These are phyloP conservation scores for Luffia ferchaultella DNA, from an alignment of 2,888 invertebrate species.

Conservation along the genomic window DNA sequence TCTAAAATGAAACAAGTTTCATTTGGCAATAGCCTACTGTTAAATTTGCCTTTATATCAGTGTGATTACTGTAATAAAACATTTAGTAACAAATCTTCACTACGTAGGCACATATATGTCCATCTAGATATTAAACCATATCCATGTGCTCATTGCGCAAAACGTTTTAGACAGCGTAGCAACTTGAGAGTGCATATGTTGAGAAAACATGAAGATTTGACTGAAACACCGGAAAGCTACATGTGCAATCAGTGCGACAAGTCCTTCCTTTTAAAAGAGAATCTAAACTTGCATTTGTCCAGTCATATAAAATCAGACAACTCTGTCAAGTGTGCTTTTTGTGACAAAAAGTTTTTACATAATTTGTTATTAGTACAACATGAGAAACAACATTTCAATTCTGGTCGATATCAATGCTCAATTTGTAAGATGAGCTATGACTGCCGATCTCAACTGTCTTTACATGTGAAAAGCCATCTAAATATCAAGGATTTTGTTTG, in stretches of 20 bases:
- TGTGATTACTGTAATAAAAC: conserved; percentile 72
- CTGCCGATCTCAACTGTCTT: conserved; percentile 67
- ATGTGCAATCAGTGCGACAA: conserved; percentile 79
- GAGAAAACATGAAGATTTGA: conserved; percentile 53
- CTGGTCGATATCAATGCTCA: conserved; percentile 76
- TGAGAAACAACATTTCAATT: conserved; percentile 75
- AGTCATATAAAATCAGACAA: conserved; percentile 77
- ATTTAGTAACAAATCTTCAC: conserved; percentile 70
- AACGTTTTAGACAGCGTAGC: conserved; percentile 70
- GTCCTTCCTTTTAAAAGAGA: conserved; percentile 78
- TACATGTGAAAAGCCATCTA: conserved; percentile 74
- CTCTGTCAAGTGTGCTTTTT: conserved; percentile 77
- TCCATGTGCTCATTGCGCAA: conserved; percentile 69
- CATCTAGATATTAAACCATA: conserved; percentile 73
- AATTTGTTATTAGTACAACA: conserved; percentile 66
- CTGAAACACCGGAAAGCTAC: conserved; percentile 50
- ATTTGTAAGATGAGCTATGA: conserved; percentile 77
- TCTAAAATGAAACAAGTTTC: conserved; percentile 7
- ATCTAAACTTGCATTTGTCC: conserved; percentile 75
- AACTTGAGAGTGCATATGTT: conserved; percentile 71
- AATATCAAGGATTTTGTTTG: conserved; percentile 81
- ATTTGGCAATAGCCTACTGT: conserved; percentile 26
- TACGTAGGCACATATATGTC: conserved; percentile 72
- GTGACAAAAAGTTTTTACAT: conserved; percentile 36
- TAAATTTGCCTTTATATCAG: conserved; percentile 24